Conservation (phyloP, 92 coral and sea anemone genomes). For the Heteractis magnifica region DNA sequence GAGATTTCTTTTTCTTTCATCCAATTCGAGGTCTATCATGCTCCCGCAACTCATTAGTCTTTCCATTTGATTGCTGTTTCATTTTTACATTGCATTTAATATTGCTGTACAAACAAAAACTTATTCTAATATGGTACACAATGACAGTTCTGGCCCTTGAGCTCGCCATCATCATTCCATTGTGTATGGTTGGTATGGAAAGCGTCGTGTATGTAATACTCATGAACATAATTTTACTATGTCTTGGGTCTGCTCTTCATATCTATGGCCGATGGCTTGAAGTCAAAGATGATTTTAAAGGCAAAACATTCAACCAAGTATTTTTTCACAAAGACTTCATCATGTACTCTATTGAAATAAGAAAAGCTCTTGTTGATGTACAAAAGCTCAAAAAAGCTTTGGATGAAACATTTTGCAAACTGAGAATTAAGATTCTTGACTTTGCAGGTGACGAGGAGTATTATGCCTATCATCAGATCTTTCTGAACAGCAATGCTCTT, state of each 20-base stretch:
- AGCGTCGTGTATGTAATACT: not conserved
- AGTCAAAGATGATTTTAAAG: not conserved
- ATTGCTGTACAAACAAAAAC: not conserved
- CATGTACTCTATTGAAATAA: slow-evolving; percentile 7
- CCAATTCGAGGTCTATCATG: not conserved
- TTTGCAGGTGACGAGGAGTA: slow-evolving; percentile 61
- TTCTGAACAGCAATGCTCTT: slow-evolving; percentile 33
- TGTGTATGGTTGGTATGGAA: not conserved
- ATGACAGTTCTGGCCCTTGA: not conserved
- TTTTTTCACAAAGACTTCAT: not conserved
- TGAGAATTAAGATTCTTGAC: slow-evolving; percentile 45
- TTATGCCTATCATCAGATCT: slow-evolving; percentile 48
- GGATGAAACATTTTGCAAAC: slow-evolving; percentile 14
- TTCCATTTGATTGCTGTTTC: not conserved
- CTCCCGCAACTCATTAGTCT: not conserved
- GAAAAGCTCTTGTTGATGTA: slow-evolving; percentile 28
- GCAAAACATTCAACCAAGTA: not conserved
- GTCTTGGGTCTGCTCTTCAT: slow-evolving; percentile 1
- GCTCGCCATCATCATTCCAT: not conserved
- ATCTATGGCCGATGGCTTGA: slow-evolving; percentile 15
- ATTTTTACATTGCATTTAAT: not conserved
- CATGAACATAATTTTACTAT: not conserved
- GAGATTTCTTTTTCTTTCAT: not conserved
- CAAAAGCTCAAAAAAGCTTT: slow-evolving; percentile 38
- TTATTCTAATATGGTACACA: not conserved